Evolutionary conservation across 2,888 invertebrate species (phyloP).

Genomic region (Carpatolechia fugitivella): DNA sequence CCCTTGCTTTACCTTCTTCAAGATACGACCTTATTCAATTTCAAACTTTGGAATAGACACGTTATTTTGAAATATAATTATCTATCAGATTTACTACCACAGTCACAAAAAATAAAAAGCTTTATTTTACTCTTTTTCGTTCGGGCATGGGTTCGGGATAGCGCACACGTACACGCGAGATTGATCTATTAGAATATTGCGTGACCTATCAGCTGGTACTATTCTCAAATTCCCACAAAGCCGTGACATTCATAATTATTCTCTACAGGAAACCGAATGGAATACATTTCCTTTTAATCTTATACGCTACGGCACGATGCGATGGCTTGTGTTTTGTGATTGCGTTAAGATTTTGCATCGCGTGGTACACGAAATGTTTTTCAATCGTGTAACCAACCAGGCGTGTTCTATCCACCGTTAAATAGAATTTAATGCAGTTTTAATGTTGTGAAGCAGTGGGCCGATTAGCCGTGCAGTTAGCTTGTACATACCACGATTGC

Average conservation of each 20-base stretch:
- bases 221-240: slow-evolving; percentile 33
- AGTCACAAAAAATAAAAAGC: no score
- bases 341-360: slow-evolving; percentile 39
- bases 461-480: slow-evolving; percentile 54
- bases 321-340: slow-evolving; percentile 20
- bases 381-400: slow-evolving; percentile 59
- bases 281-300: slow-evolving; percentile 15
- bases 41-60: slow-evolving; percentile 13
- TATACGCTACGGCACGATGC: slow-evolving; percentile 8
- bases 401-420: slow-evolving; percentile 53
- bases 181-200: slow-evolving; percentile 50
- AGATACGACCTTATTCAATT: slow-evolving; percentile 17
- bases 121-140: no score
- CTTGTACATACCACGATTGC: slow-evolving; percentile 45
- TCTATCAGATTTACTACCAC: no score
- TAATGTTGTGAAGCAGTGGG: slow-evolving; percentile 63
- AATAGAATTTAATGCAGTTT: slow-evolving; percentile 72
- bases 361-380: slow-evolving; percentile 52
- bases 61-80: neutral
- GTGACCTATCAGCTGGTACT: slow-evolving; percentile 57
- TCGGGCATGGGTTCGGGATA: slow-evolving; percentile 18
- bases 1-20: slow-evolving; percentile 1
- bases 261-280: slow-evolving; percentile 28
- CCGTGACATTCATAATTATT: slow-evolving; percentile 62
- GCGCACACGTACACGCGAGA: slow-evolving; percentile 40